These are phyloP conservation scores for Pteromalus puparum DNA, from an alignment of 1,140 invertebrate species.

Conservation along the genomic window DNA sequence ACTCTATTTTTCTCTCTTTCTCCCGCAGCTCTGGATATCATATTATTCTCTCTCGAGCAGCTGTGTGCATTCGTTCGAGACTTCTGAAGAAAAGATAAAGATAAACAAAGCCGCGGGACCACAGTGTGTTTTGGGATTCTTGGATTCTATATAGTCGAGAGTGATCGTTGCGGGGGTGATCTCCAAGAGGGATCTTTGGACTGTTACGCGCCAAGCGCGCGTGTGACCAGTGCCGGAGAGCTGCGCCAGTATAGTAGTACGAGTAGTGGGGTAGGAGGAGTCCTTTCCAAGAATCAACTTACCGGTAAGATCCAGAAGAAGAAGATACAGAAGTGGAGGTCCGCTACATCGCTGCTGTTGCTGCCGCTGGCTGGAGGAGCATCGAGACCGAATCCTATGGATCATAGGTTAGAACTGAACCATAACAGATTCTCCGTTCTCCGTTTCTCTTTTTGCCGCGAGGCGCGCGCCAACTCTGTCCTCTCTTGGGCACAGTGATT, in stretches of 20 bases:
- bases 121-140: background rate
- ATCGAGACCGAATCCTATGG: constrained; percentile 63
- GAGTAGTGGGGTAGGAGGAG: background rate
- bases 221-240: constrained; percentile 1
- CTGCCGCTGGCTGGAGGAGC: constrained; percentile 46
- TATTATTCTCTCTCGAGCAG: no score
- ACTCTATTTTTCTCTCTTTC: background rate
- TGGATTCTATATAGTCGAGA: background rate
- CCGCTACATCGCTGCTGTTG: constrained; percentile 52
- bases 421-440: constrained; percentile 36
- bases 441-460: constrained; percentile 37
- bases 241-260: background rate
- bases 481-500: constrained; percentile 57
- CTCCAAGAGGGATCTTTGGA: background rate
- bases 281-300: background rate
- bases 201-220: background rate
- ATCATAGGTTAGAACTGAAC: constrained; percentile 72
- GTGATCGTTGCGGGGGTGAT: background rate
- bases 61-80: no score
- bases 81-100: background rate
- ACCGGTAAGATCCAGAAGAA: background rate
- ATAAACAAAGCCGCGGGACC: background rate
- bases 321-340: no score
- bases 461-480: background rate
- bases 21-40: background rate